Evolutionary conservation across 1,140 invertebrate species (phyloP), one percentile per base, ranked within the genome.

Genomic region (Venturia canescens): DNA sequence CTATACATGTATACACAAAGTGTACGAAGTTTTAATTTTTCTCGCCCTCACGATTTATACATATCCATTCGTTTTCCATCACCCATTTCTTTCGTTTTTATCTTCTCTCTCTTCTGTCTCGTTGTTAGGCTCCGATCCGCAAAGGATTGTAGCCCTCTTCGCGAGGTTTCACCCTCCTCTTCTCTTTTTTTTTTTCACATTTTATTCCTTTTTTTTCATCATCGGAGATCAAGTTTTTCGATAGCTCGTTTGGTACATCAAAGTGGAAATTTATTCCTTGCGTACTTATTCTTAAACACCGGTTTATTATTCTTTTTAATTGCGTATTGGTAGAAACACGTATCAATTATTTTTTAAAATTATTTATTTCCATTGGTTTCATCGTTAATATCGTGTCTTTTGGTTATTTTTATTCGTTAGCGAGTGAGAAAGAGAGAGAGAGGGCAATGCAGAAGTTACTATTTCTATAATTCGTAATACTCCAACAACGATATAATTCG

Each of bases 1-100:
- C 82, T 81, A 85, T 83, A 86, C 81, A 86, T 77, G 70, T 84
- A 85, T 80, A 81, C 74, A 79, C 66, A 79, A 76, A 76, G 27
- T 76, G 34, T 77, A 83, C 76, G 77, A 79, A 81, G 16, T 80
- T 79, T 80, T 78, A 11, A 11, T 11, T 44, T 13, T 44, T 9
- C 38, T 11, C 38, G 1, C 38, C 38, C 7, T 38, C 83, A 81
- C 83, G 83, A 86, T 86, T 84, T 86, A 86, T 80, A 84, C 76
- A 83, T 57, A 38, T 81, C 83, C 75, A 74, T 77, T 31, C 81
- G 38, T 75, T 80, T 44, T 29, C 66, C 21, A 18, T 13, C 50
- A 50, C 38, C 76, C 77, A 79, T 29, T n/a, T 23, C 9, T 9
- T 3, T 23, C 13, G 5, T 66, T 66, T 66, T 23, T 66, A 13